These are phyloP conservation scores for Gasterosteus aculeatus DNA, from an alignment of 2,113 vertebrate genomes.

Conservation along the genomic window DNA sequence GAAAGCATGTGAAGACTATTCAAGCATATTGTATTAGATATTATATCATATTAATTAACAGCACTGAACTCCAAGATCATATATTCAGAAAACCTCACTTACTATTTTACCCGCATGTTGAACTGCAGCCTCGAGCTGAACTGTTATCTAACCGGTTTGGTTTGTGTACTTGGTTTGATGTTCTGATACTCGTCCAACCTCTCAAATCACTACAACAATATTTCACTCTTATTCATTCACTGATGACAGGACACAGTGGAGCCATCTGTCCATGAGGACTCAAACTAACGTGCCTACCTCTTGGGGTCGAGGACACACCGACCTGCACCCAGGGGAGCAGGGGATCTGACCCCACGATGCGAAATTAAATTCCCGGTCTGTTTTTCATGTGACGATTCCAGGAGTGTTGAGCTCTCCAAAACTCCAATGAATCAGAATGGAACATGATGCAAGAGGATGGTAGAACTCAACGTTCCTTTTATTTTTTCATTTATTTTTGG, in stretches of 20 bases:
- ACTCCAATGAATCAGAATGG: background rate
- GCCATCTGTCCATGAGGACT: too few relatives aligned
- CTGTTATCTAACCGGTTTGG: background rate
- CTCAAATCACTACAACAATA: too few relatives aligned
- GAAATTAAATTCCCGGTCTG: background rate
- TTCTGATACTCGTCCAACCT: background rate
- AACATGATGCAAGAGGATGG: background rate
- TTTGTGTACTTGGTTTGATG: background rate
- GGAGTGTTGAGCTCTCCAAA: background rate
- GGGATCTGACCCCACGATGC: too few relatives aligned
- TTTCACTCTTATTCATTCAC: too few relatives aligned
- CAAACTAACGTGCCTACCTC: too few relatives aligned
- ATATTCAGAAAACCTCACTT: background rate
- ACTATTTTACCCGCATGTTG: background rate
- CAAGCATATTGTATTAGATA: background rate
- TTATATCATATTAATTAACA: background rate
- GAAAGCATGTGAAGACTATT: background rate
- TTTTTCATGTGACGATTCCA: background rate
- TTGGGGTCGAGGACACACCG: too few relatives aligned
- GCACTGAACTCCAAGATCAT: background rate
- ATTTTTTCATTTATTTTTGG: conserved; percentile 11
- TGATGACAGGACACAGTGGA: too few relatives aligned
- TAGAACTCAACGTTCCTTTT: background rate
- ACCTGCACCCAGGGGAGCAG: too few relatives aligned
- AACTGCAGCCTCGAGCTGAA: background rate